Conservation (phyloP, 2,797 vertebrate species). For the Cyprinella venusta region DNA sequence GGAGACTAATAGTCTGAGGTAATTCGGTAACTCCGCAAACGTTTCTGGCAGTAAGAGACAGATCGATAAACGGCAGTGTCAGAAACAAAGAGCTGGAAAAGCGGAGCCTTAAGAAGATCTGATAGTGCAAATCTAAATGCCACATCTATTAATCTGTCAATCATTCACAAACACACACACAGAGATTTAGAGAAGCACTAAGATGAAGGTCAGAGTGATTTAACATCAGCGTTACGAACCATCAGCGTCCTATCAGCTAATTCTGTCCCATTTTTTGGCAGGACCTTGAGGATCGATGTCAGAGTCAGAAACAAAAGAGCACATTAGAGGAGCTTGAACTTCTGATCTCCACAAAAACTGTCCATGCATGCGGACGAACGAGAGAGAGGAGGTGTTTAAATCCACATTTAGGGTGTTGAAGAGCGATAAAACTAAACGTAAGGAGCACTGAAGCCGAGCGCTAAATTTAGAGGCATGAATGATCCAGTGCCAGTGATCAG, state of each 20-base stretch:
- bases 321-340: background rate
- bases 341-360: background rate
- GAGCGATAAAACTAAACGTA: background rate
- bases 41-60: slow-evolving; percentile 9
- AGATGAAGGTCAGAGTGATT: background rate
- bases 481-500: slow-evolving; percentile 23
- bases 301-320: background rate
- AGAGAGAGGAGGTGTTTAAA: background rate
- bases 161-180: background rate
- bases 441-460: background rate
- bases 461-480: background rate
- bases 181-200: background rate
- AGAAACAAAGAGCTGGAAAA: slow-evolving; percentile 23
- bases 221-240: slow-evolving; percentile 6
- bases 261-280: slow-evolving; percentile 3
- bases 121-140: slow-evolving; percentile 10
- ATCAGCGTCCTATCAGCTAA: background rate
- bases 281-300: background rate
- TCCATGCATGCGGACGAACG: background rate
- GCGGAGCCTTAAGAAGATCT: background rate
- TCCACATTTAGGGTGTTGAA: background rate
- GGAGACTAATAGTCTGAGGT: slow-evolving; percentile 5
- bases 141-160: slow-evolving; percentile 19
- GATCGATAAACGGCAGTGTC: background rate
- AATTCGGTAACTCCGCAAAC: background rate